Base-by-base conservation (phyloP, 2,113 vertebrate genomes). In the Hippocampus comes region DNA sequence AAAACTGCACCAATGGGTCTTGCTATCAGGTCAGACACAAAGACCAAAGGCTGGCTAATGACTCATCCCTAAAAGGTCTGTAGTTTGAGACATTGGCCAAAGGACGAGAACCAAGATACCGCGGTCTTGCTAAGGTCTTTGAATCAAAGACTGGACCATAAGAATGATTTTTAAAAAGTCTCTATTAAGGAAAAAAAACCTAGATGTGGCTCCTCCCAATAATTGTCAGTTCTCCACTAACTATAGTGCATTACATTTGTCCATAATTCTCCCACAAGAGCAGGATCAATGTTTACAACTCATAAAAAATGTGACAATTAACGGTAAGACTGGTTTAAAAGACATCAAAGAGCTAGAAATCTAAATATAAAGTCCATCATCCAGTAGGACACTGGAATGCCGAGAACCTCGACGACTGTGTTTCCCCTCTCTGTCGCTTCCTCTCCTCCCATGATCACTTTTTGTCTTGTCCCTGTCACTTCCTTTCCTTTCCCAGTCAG, bases 341-440 rank as follows among this genome's bases (percentile, higher is more conserved):
- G 23, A 64, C 21, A 23, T 6, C 20, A 10, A 63, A 53, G 27
- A n/a, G 23, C 15, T 27, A 42, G 21, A 1, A n/a, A 21, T 3
- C 51, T 86, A 91, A 68, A 90, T 89, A 11, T 84, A 42, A 0
- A 89, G 84, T 10, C 88, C 81, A 1, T 86, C 82, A 2, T 81
- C 80, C 57, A 43, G 46, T 43, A 83, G 21, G 10, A 9, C 34
- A 3, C 60, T 78, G 60, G 85, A 76, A 6, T 17, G 46, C 10
- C 71, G 68, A 12, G 77, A 78, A 46, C 80, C 77, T 48, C 30
- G 10, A 9, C 21, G 78, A 0, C 73, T 14, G 42, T 63, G 70
- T 9, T 59, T 21, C 0, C 56, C 67, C 43, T 70, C 78, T 57
- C 74, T 61, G 18, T 79, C 75, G 25, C 74, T 67, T 63, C 71